A percentile compares a stretch with the other conserved stretches of the same genome.
Evolutionary conservation across 2,888 invertebrate genomes (phyloP).

Genomic region (Diadegma fenestrale): DNA sequence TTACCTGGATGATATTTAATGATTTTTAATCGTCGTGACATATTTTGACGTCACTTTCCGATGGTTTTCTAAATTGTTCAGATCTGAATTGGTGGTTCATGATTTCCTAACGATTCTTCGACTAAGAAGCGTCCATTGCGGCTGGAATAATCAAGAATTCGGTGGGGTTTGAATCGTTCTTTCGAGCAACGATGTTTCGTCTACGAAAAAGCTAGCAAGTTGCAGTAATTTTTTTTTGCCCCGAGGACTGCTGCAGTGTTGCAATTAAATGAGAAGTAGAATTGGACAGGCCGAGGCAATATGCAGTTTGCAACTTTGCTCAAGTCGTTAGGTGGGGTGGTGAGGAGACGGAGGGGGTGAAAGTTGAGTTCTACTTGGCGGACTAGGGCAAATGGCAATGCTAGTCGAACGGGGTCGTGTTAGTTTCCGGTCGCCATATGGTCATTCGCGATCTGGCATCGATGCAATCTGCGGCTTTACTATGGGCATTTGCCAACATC

Average conservation of each 20-base stretch:
- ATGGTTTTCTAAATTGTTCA: not conserved
- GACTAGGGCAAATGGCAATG: conserved; percentile 43
- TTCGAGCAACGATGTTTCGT: not conserved
- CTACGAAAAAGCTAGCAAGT: conserved; percentile 3
- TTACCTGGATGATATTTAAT: not conserved
- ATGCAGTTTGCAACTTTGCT: conserved; percentile 74
- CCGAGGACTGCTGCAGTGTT: conserved; percentile 28
- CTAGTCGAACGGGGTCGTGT: conserved; percentile 51
- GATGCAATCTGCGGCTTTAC: conserved; percentile 47
- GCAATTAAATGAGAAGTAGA: conserved; percentile 60
- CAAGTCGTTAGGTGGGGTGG: conserved; percentile 71
- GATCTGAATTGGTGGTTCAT: not conserved
- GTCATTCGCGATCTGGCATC: conserved; percentile 54
- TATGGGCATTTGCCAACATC: conserved; percentile 26
- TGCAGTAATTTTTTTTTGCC: conserved; percentile 8
- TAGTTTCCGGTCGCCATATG: conserved; percentile 53
- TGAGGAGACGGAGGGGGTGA: conserved; percentile 17
- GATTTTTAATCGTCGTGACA: conserved; percentile 23
- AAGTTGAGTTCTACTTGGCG: conserved; percentile 42
- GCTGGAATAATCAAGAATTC: not conserved
- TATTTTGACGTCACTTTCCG: not conserved
- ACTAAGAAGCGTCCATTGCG: not conserved
- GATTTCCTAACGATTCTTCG: not conserved
- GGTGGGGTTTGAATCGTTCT: not conserved
- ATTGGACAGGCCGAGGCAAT: conserved; percentile 70